Percentiles rank a stretch among this genome's conserved stretches.
phyloP scores from a whole-genome alignment of 2,888 invertebrate genomes.

The Adelognathus sp. region DNA sequence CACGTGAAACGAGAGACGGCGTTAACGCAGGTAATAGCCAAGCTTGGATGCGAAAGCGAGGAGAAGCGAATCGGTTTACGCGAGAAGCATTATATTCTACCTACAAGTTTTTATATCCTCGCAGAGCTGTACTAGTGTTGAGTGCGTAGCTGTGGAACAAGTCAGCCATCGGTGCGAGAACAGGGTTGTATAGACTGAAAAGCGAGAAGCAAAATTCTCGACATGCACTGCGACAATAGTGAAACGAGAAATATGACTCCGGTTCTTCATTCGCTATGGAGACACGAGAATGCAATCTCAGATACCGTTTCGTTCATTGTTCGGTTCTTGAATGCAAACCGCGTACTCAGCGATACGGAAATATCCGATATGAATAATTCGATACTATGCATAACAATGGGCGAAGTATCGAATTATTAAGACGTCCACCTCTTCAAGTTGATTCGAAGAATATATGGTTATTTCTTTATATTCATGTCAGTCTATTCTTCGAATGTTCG shows the following conservation, averaged over 20 bases:
- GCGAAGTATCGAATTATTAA: neutral
- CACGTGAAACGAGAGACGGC: constrained; percentile 63
- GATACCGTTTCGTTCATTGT: constrained; percentile 24
- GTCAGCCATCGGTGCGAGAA: neutral
- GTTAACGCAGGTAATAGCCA: constrained; percentile 53
- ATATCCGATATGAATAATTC: constrained; percentile 17
- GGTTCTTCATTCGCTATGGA: constrained; percentile 11
- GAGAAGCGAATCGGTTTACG: constrained; percentile 49
- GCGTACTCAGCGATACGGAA: constrained; percentile 1
- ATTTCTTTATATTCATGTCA: neutral
- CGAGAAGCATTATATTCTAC: constrained; percentile 42
- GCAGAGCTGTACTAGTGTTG: neutral
- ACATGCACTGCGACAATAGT: constrained; percentile 1
- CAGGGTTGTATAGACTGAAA: constrained; percentile 6
- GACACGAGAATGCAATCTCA: constrained; percentile 32
- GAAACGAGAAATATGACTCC: neutral
- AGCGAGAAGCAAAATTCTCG: constrained; percentile 19
- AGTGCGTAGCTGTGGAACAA: neutral
- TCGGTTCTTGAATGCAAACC: neutral
- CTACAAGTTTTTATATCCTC: constrained; percentile 10
- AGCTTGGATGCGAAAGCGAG: constrained; percentile 7
- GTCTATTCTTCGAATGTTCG: neutral
- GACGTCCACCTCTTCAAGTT: neutral
- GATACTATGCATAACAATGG: neutral
- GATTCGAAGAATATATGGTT: neutral